Evolutionary conservation across 2,888 invertebrate genomes (phyloP), one percentile per base, ranked within the genome.

Genomic region (Sarcophaga carnaria): DNA sequence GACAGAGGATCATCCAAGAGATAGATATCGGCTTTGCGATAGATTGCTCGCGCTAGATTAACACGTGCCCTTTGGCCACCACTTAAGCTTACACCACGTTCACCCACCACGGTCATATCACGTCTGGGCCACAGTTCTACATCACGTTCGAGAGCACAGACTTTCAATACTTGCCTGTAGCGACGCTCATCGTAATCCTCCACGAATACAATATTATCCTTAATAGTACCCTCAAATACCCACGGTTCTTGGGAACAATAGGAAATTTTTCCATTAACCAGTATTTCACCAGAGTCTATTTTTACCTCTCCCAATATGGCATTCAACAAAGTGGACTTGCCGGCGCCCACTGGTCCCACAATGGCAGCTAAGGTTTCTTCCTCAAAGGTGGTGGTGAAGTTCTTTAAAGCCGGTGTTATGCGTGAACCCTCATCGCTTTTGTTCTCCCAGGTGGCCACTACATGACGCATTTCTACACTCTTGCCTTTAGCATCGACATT

Each of bases 161-260:
- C 95, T 77, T 94, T 94, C 1, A 95, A 92, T 0, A 95, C 95
- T 45, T 93, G 93, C 1, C 90, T 89, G 67, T 93, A 93, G 14
- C 93, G 91, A 27, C 92, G 90, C 69, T 96, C 95, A 95, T 96
- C 80, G 95, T 94, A 90, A 95, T 93, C 92, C 79, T 94, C 95
- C 0, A 98, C 98, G 93, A 99, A 99, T 5, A 98, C 92, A 85
- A 99, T 98, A 92, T 99, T 99, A 90, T 98, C 98, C 12, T 97
- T 94, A 0, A 99, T 96, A 86, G 97, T 97, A 22, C 96, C 95
- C 93, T 92, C 95, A 90, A 96, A 96, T 14, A 96, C 93, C 97
- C 98, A 98, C 0, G 98, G 96, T 89, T 97, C 96, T 91, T 97
- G 97, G 74, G 96, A 95, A 0, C 96, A 96, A 91, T 98, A 98